Evolutionary conservation across 2,888 invertebrate species (phyloP).

Genomic region (Neocrepidodera transversa): DNA sequence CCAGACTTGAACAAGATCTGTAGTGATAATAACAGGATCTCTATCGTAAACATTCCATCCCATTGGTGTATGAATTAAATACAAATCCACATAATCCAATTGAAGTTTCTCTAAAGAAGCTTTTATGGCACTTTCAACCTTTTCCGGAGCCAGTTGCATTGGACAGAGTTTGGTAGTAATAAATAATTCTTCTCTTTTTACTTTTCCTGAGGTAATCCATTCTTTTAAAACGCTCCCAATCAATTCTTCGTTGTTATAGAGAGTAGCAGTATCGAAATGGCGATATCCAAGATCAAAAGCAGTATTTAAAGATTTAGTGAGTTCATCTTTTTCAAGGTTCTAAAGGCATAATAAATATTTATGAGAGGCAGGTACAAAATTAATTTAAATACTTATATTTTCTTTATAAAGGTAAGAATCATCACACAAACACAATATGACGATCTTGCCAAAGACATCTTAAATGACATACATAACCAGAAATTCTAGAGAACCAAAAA

Average conservation of each 20-base stretch:
- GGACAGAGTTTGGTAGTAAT: slow-evolving; percentile 78
- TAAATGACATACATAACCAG: too few species aligned
- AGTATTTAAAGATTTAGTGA: slow-evolving; percentile 72
- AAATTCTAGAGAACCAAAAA: too few species aligned
- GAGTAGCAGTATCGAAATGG: slow-evolving; percentile 82
- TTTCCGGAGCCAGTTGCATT: slow-evolving; percentile 64
- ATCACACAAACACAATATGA: too few species aligned
- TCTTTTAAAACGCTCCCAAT: slow-evolving; percentile 76
- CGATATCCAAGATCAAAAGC: slow-evolving; percentile 82
- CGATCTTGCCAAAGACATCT: too few species aligned
- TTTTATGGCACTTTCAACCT: slow-evolving; percentile 44
- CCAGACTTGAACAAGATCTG: slow-evolving; percentile 69
- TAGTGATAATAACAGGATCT: slow-evolving; percentile 69
- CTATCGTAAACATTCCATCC: slow-evolving; percentile 51
- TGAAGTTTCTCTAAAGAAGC: slow-evolving; percentile 44
- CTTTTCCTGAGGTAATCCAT: slow-evolving; percentile 72
- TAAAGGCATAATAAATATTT: slow-evolving; percentile 48
- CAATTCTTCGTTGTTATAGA: slow-evolving; percentile 78
- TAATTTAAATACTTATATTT: too few species aligned
- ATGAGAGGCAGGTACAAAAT: too few species aligned
- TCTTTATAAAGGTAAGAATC: too few species aligned
- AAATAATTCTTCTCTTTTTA: slow-evolving; percentile 72
- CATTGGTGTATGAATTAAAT: slow-evolving; percentile 47
- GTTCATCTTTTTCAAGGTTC: slow-evolving; percentile 69
- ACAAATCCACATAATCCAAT: slow-evolving; percentile 49